Evolutionary conservation across 1,140 invertebrate species (phyloP).

Genomic region (Drosophila punjabiensis): DNA sequence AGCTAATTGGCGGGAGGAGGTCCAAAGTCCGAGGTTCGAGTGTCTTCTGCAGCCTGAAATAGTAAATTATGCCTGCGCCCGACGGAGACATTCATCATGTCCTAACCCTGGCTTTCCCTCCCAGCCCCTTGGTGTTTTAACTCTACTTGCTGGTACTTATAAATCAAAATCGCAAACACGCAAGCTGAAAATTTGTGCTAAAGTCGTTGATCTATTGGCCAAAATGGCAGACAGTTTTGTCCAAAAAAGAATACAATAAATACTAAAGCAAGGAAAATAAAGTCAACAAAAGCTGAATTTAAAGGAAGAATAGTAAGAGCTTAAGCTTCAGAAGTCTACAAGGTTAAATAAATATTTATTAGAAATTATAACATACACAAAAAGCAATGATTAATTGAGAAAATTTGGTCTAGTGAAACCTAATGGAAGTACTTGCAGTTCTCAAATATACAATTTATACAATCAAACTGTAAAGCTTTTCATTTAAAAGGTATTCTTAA

Average conservation of each 20-base stretch:
- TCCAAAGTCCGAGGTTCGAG: constrained; percentile 27
- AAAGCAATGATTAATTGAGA: background rate
- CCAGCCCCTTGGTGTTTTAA: constrained; percentile 60
- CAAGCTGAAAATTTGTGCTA: constrained; percentile 50
- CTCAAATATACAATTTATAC: background rate
- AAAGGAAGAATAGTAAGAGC: background rate
- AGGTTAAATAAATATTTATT: constrained; percentile 12
- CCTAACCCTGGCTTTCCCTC: constrained; percentile 14
- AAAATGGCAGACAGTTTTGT: constrained; percentile 55
- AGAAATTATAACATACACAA: background rate
- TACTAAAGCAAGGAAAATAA: constrained; percentile 27
- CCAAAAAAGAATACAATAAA: constrained; percentile 49
- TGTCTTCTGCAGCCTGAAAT: constrained; percentile 41
- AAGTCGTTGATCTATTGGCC: constrained; percentile 72
- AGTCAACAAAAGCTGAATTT: background rate
- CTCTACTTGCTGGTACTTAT: constrained; percentile 71
- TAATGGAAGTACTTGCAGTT: background rate
- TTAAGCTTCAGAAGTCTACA: background rate
- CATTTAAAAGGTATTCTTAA: background rate
- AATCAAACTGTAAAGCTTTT: background rate
- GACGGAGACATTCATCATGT: constrained; percentile 71
- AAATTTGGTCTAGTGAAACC: background rate
- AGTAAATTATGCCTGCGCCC: constrained; percentile 71
- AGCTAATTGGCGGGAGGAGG: constrained; percentile 41
- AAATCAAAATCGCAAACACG: constrained; percentile 79